Evolutionary conservation across 2,888 invertebrate genomes (phyloP).

Genomic region (Parnassius apollo): DNA sequence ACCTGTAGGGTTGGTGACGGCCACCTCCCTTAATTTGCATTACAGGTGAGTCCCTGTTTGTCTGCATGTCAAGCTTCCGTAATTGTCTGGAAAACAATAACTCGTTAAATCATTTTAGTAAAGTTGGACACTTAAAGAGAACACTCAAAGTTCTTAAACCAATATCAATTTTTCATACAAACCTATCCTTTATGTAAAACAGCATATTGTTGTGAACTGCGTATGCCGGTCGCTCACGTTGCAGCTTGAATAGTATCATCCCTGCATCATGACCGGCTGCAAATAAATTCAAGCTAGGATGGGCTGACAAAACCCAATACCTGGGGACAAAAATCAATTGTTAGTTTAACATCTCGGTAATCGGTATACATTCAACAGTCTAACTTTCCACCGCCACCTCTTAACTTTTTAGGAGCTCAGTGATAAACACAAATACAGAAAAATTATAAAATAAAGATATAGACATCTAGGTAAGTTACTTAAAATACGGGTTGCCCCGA

Average conservation of each 20-base stretch:
- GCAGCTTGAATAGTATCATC: slow-evolving; percentile 95
- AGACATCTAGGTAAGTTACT: too few species aligned
- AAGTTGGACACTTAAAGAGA: not conserved
- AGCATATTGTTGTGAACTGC: slow-evolving; percentile 95
- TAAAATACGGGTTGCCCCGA: too few species aligned
- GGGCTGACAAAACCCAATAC: slow-evolving; percentile 98
- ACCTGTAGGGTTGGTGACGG: slow-evolving; percentile 86
- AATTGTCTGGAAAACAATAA: slow-evolving; percentile 69
- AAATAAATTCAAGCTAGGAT: slow-evolving; percentile 97
- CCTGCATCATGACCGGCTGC: slow-evolving; percentile 99
- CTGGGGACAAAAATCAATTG: slow-evolving; percentile 53
- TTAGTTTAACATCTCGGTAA: too few species aligned
- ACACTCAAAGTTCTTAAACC: not conserved
- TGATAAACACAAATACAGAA: too few species aligned
- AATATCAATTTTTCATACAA: not conserved
- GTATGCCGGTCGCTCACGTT: slow-evolving; percentile 97
- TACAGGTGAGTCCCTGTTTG: slow-evolving; percentile 94
- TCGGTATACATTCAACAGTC: too few species aligned
- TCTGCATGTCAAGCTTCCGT: slow-evolving; percentile 95
- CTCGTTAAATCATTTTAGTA: not conserved
- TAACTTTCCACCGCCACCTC: too few species aligned
- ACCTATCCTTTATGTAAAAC: slow-evolving; percentile 97
- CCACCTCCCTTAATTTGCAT: slow-evolving; percentile 94
- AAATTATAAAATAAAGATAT: too few species aligned
- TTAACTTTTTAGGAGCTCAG: too few species aligned